Evolutionary conservation across 2,113 vertebrate species (phyloP), one percentile per base, ranked within the genome.

Genomic region (Hirundichthys speculiger): DNA sequence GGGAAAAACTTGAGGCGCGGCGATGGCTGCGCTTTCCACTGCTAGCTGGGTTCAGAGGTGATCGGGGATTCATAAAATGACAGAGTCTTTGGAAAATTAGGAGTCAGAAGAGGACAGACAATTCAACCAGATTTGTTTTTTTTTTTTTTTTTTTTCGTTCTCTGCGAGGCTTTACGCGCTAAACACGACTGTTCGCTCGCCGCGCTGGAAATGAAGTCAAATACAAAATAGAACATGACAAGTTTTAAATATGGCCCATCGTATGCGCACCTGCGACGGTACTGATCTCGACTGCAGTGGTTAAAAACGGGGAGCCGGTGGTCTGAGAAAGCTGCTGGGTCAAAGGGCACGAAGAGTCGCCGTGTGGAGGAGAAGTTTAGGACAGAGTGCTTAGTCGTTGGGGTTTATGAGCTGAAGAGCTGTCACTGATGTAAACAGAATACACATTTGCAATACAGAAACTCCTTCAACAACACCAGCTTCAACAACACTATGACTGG

Each of bases 41-140:
- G 41, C 58, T n/a, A 18, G 55, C 75, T n/a, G 41, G 47, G 75
- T 88, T 83, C 73, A 76, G 77, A 69, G 81, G 80, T 79, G 77
- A 83, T 75, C 67, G 73, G 69, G 69, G 74, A 88, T 79, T 74
- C 55, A 52, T 58, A 70, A 70, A 59, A 55, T 66, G 61, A 73
- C 60, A 61, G 50, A 22, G 27, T 59, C 39, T 66, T 65, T 46
- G 79, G 79, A 79, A 83, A 83, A 69, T 42, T 27, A 21, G 56
- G 12, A 70, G 54, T 64, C 64, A 52, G 73, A 65, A 64, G 45
- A 20, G 42, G 39, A 65, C 13, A 16, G 64, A 63, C 56, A 74
- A 74, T 58, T 76, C 58, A 82, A 7, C 58, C 48, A 41, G 65
- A 62, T 60, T 59, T 25, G 53, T 38, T 63, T 47, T 50, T 64